Conservation (phyloP, 2,113 vertebrate genomes). For the Burhinus bistriatus region DNA sequence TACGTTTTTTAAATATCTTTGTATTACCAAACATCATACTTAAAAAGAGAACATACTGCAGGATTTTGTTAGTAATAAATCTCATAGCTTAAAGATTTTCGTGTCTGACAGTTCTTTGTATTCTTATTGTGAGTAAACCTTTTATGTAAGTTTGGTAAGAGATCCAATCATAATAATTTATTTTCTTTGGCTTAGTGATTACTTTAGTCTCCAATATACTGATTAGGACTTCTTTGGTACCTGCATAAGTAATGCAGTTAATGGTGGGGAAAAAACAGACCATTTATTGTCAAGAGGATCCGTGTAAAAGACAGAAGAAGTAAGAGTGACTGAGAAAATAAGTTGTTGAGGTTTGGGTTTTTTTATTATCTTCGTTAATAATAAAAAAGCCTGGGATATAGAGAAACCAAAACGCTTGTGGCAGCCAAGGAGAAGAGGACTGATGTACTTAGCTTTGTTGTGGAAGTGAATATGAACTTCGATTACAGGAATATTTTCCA, state of each 20-base stretch:
- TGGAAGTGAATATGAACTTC: too few relatives aligned
- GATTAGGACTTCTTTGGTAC: not conserved
- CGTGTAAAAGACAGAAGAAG: not conserved
- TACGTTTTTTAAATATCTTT: not conserved
- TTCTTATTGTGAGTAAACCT: not conserved
- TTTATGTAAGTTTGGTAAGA: not conserved
- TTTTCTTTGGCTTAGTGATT: not conserved
- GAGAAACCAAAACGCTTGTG: not conserved
- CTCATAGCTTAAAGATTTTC: not conserved
- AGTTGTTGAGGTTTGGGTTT: not conserved
- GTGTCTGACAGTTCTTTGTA: not conserved
- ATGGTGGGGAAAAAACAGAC: accelerated
- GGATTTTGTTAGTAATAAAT: not conserved
- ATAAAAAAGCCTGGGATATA: not conserved
- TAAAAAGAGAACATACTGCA: not conserved
- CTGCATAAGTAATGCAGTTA: not conserved
- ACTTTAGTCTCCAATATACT: not conserved
- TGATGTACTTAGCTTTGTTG: not conserved
- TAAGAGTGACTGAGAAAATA: not conserved
- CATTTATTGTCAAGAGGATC: not conserved
- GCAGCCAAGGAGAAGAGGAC: not conserved
- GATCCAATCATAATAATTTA: not conserved
- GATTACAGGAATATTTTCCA: not conserved
- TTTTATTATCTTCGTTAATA: not conserved
- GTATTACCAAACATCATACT: not conserved